phyloP scores from a whole-genome alignment of 23 tunicate genomes.

The Oikopleura dioica region DNA sequence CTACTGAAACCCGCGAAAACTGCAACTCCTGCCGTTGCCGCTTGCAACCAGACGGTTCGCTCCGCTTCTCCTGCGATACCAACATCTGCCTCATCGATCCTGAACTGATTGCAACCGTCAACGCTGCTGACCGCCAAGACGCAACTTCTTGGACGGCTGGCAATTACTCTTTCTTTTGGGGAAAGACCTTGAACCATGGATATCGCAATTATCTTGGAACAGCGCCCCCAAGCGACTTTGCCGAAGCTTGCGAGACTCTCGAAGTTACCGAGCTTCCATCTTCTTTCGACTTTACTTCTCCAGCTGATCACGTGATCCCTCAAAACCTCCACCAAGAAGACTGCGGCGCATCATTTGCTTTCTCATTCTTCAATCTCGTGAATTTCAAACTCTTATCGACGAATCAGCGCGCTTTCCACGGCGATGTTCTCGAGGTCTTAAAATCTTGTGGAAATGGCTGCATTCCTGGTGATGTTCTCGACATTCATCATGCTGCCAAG shows the following conservation, averaged over 20 bases:
- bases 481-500: background rate
- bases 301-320: background rate
- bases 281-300: background rate
- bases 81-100: conserved; percentile 21
- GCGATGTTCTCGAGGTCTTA: background rate
- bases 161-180: conserved; percentile 31
- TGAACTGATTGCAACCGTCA: conserved; percentile 21
- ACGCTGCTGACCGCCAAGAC: conserved; percentile 15
- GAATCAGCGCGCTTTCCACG: background rate
- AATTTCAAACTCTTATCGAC: background rate
- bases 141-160: conserved; percentile 25
- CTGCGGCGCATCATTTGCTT: background rate
- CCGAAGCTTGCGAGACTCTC: background rate
- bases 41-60: conserved; percentile 21
- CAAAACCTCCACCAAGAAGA: background rate
- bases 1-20: no score
- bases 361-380: background rate
- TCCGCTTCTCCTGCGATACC: conserved; percentile 17
- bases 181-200: conserved; percentile 20
- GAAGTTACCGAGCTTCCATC: no score
- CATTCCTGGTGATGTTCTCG: background rate
- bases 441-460: background rate
- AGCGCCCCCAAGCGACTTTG: background rate
- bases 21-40: no score
- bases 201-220: conserved; percentile 20